Base-by-base conservation (phyloP, 2,888 invertebrate genomes). In the Agrilus mali region DNA sequence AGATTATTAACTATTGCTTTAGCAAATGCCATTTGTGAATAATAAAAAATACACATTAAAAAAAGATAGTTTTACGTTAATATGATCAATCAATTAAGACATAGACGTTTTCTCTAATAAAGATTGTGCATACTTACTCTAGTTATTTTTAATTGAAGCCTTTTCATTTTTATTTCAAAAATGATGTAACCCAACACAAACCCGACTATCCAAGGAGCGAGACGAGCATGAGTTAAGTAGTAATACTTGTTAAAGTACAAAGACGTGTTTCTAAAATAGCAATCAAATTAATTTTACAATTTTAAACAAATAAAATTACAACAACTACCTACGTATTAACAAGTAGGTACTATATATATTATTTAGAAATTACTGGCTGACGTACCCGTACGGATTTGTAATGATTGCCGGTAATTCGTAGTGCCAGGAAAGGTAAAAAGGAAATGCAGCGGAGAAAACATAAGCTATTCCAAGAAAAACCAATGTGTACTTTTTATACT, bases 151-250 rank as follows among this genome's bases (percentile, higher is more conserved):
- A 27, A 10, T 10, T 27, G 8, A 4, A 27, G 4, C 10, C 27
- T 27, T 5, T 27, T 27, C 15, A 49, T 33, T 39, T 50, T 53
- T 13, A 53, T 44, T 40, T 47, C 39, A 8, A 47, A 50, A 7
- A 60, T 47, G 8, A 51, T 20, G 37, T 55, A 59, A 6, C 61
- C 61, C 14, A 56, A 33, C n/a, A 60, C 40, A 10, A 55, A 45
- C 14, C 61, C 61, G 6, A 60, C 54, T 14, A 60, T 44, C 60
- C 60, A 61, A 5, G 60, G 54, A 22, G 52, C 44, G 8, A 58
- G 58, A 45, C 60, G 53, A 10, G 56, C 54, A 41, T 60, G 56
- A 1, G 60, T 58, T 40, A 47, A 45, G 4, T 55, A 39, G 38
- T 61, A 61, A 43, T 59, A 60, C 6, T 52, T 38, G n/a, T 47